Conservation (phyloP, 2,797 vertebrate genomes). For the Phylloscopus collybita region DNA sequence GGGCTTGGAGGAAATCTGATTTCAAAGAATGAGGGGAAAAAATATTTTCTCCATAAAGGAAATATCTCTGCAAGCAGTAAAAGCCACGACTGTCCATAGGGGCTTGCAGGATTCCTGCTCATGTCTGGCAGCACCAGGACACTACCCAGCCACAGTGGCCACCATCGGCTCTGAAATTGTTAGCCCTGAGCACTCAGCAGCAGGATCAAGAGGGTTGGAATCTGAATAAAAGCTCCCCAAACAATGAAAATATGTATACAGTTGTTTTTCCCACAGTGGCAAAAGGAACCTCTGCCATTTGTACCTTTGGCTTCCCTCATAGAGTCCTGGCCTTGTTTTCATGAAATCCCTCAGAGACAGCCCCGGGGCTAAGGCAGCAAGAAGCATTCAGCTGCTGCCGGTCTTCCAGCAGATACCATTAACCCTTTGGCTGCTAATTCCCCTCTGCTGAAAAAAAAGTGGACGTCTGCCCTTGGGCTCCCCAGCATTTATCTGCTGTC, state of each 20-base stretch:
- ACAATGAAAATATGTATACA: not conserved
- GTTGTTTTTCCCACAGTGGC: not conserved
- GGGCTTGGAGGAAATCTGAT: not conserved
- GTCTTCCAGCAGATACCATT: not conserved
- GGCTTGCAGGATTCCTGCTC: not conserved
- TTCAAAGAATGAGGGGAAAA: not conserved
- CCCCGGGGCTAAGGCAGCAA: not conserved
- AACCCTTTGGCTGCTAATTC: conserved; percentile 16
- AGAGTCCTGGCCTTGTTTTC: conserved; percentile 20
- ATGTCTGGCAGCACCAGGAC: not conserved
- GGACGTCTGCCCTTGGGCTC: not conserved
- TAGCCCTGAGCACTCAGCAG: not conserved
- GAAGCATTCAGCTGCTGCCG: not conserved
- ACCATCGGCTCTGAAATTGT: fast-evolving
- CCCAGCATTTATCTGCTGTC: conserved; percentile 3
- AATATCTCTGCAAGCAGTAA: not conserved
- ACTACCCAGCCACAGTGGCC: fast-evolving
- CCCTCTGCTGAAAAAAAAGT: not conserved
- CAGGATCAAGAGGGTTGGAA: not conserved
- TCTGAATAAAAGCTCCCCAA: not conserved
- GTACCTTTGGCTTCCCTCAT: conserved; percentile 14
- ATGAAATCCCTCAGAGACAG: not conserved
- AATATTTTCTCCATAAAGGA: not conserved
- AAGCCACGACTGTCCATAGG: not conserved
- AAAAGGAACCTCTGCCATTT: conserved; percentile 18